Percentiles rank a stretch among this genome's conserved stretches.
Conservation (phyloP, 2,888 invertebrate species). For the Prostheceraeus crozeri region DNA sequence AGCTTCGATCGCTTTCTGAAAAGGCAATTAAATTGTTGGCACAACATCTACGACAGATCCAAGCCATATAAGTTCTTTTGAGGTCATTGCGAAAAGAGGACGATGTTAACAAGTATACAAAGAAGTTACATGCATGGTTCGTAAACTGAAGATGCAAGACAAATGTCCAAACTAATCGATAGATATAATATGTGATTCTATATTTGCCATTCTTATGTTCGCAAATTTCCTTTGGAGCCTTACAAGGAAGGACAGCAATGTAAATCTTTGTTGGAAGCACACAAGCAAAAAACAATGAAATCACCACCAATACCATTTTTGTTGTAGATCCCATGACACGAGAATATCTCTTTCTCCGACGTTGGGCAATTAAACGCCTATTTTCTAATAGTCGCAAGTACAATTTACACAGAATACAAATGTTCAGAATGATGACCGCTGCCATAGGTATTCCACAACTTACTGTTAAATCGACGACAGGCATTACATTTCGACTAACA, state of each 20-base stretch:
- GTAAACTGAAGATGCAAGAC: constrained; percentile 19
- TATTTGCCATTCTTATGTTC: too few relatives aligned
- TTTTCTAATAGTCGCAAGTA: too few relatives aligned
- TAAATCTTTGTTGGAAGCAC: constrained; percentile 19
- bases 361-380: not conserved
- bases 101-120: constrained; percentile 7
- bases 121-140: constrained; percentile 26
- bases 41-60: too few relatives aligned
- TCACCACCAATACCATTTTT: constrained; percentile 14
- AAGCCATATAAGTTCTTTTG: too few relatives aligned
- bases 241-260: not conserved
- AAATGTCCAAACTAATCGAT: not conserved
- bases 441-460: not conserved
- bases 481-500: not conserved
- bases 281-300: constrained; percentile 6
- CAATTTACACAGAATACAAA: too few relatives aligned
- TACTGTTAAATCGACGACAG: constrained; percentile 3
- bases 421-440: not conserved
- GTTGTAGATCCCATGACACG: not conserved
- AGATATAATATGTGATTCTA: not conserved
- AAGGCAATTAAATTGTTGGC: too few relatives aligned
- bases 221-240: not conserved
- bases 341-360: not conserved
- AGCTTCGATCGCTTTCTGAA: too few relatives aligned
- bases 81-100: constrained; percentile 15